phyloP scores from a whole-genome alignment of 2,797 vertebrate genomes.

The Bufotes viridis region DNA sequence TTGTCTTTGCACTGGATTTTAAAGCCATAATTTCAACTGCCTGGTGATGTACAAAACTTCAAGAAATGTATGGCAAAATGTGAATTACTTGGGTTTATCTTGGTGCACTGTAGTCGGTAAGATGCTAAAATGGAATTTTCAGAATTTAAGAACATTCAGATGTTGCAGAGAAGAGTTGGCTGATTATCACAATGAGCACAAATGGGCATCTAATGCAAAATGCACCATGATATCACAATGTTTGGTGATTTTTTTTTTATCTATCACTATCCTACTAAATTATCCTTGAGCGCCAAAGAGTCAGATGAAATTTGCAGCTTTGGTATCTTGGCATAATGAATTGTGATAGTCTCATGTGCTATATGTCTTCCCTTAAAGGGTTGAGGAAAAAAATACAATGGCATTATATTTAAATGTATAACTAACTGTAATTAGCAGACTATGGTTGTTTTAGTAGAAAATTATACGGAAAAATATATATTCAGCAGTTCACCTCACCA shows the following conservation, averaged over 20 bases:
- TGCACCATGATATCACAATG: not conserved
- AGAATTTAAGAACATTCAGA: not conserved
- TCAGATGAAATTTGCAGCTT: not conserved
- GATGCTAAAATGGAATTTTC: not conserved
- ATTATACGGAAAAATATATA: too few species aligned
- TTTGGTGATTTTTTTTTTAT: not conserved
- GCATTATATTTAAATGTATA: too few species aligned
- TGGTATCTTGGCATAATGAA: not conserved
- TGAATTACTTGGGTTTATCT: not conserved
- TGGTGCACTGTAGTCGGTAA: not conserved
- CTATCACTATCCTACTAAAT: not conserved
- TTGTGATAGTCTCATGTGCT: not conserved
- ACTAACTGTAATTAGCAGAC: too few species aligned
- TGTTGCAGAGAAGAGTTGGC: not conserved
- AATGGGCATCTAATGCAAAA: not conserved
- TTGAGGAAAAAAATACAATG: too few species aligned
- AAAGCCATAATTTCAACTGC: conserved; percentile 22
- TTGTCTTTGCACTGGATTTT: conserved; percentile 15
- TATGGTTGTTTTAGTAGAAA: too few species aligned
- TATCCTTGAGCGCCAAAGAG: not conserved
- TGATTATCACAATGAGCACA: not conserved
- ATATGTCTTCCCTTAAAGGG: not conserved
- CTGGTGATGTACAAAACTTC: not conserved
- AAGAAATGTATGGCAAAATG: not conserved
- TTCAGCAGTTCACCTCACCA: too few species aligned